Base-by-base conservation (phyloP, 2,113 vertebrate species). In the Gulo gulo region DNA sequence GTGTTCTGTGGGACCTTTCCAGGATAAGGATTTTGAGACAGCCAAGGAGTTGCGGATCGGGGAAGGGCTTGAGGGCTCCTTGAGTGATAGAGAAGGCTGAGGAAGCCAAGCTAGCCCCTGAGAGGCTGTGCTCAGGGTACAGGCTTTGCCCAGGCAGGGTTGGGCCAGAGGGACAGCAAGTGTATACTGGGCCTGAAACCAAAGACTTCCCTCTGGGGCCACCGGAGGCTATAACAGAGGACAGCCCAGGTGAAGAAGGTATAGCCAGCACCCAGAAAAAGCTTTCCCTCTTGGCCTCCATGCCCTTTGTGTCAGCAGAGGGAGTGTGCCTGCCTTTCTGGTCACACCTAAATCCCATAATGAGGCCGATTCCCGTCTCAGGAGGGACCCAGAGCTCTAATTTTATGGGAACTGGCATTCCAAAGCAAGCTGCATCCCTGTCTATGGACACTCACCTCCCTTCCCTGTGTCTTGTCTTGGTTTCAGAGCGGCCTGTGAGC, bases 401-500 rank as follows among this genome's bases (percentile, higher is more conserved):
- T 36, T 20, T 94, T 31, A 36, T 7, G 18, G 63, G 80, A 34
- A 26, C 23, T 14, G 5, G 36, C 6, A 5, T 18, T 39, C 31
- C 34, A 21, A 29, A 71, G 52, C 10, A 47, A 67, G 59, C 11
- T 12, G 18, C 1, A 0, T 63, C 29, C n/a, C 39, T n/a, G 10
- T 39, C 42, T 6, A 10, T 14, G 24, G 34, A 42, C 29, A 1
- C 69, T 76, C 6, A 55, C 55, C 81, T 63, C 29, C 36, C 55
- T 94, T 73, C 67, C 92, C 39, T 0, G 1, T 29, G 31, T 88
- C 95, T 96, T 94, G 82, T 97, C 79, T 96, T 85, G 20, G 86
- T 97, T 98, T 24, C 98, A 99, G 99, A 99, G 97, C 98, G 99
- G 34, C 99, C 99, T 0, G 90, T 98, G 92, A 99, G 98, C 82